These are phyloP conservation scores for Piezodorus guildinii DNA, from an alignment of 1,140 invertebrate genomes.

Conservation along the genomic window DNA sequence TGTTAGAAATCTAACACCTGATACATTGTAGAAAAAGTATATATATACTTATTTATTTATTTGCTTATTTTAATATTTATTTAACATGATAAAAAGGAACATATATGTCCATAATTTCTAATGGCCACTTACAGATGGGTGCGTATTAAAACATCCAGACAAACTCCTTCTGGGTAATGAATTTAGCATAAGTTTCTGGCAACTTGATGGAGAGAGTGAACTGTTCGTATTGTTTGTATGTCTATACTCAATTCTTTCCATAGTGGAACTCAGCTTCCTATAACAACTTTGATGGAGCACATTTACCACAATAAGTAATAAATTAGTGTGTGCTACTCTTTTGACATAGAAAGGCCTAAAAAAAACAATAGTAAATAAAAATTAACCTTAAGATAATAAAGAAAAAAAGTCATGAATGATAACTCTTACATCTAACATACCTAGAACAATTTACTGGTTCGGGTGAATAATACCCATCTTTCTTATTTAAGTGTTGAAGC, in stretches of 20 bases:
- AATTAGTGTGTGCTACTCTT: constrained; percentile 60
- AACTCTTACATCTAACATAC: constrained; percentile 12
- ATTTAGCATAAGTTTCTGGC: constrained; percentile 61
- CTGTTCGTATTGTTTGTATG: constrained; percentile 8
- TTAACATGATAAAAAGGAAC: no score
- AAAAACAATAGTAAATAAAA: constrained; percentile 21
- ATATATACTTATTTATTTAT: no score
- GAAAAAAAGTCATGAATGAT: not conserved
- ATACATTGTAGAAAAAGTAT: no score
- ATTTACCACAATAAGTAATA: constrained; percentile 65
- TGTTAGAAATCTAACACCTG: no score
- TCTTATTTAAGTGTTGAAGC: constrained; percentile 25
- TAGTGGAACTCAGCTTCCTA: constrained; percentile 25
- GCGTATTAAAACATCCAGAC: constrained; percentile 59
- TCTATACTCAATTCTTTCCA: constrained; percentile 26
- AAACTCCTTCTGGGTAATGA: constrained; percentile 49
- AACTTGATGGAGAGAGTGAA: constrained; percentile 36
- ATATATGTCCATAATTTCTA: no score
- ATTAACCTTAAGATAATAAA: not conserved
- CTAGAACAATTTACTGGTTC: constrained; percentile 27
- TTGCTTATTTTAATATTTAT: no score
- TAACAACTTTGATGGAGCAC: constrained; percentile 32
- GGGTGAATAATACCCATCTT: constrained; percentile 27
- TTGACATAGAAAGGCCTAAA: constrained; percentile 59
- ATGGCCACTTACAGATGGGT: constrained; percentile 42